A percentile compares a stretch with the other conserved stretches of the same genome.
These are phyloP conservation scores for Guaruba guarouba DNA, from an alignment of 2,113 vertebrate genomes.

Conservation along the genomic window DNA sequence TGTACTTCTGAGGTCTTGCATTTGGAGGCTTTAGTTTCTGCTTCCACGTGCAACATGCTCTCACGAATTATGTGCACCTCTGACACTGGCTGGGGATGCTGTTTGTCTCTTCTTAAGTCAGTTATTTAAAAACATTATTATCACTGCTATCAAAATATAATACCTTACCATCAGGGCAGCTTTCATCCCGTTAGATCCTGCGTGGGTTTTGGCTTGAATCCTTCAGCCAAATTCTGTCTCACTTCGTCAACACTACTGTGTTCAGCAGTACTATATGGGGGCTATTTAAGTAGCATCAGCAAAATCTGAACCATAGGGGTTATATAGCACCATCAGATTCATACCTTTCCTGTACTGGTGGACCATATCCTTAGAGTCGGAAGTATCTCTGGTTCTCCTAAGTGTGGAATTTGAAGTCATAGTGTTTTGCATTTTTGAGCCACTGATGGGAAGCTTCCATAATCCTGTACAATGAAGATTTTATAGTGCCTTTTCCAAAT, in stretches of 20 bases:
- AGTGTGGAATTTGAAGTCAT: neutral
- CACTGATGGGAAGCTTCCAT: neutral
- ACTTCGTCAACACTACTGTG: neutral
- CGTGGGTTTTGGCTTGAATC: neutral
- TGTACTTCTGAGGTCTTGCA: neutral
- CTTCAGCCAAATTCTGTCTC: neutral
- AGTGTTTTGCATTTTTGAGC: neutral
- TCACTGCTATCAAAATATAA: neutral
- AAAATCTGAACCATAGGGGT: neutral
- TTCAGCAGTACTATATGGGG: neutral
- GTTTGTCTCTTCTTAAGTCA: neutral
- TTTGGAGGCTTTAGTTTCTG: neutral
- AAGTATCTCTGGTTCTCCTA: neutral
- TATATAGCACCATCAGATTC: neutral
- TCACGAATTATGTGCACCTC: neutral
- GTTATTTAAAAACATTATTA: neutral
- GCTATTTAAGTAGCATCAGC: neutral
- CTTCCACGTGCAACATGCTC: neutral
- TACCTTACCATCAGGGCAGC: neutral
- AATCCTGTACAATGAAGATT: accelerated
- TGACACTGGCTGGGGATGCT: neutral
- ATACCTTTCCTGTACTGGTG: neutral
- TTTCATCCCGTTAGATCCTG: neutral
- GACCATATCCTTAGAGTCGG: neutral
- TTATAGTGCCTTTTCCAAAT: neutral